These are phyloP conservation scores for Pseudocheirus occidentalis DNA, from an alignment of 2,797 vertebrate species.

Conservation along the genomic window DNA sequence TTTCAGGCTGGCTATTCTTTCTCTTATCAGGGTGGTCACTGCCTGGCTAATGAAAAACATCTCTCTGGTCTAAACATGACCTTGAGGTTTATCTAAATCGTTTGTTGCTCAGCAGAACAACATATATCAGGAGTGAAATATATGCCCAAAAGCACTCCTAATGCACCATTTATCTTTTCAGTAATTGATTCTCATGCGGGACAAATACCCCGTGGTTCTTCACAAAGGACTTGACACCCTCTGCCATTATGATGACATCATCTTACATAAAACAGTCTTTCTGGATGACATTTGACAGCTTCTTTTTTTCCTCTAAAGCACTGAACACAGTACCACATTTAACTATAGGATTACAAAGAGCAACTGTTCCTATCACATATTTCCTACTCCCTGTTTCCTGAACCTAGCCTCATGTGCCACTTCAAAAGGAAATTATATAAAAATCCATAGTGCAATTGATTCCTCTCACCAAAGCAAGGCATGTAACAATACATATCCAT, in stretches of 20 bases:
- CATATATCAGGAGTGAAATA: slow-evolving; percentile 81
- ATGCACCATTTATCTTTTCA: slow-evolving; percentile 75
- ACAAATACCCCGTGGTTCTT: slow-evolving; percentile 77
- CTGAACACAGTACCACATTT: slow-evolving; percentile 21
- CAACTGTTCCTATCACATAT: background rate
- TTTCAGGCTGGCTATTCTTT: slow-evolving; percentile 74
- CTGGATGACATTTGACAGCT: slow-evolving; percentile 72
- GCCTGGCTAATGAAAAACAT: slow-evolving; percentile 80
- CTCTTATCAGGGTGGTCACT: slow-evolving; percentile 73
- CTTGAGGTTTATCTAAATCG: slow-evolving; percentile 80
- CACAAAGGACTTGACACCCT: slow-evolving; percentile 71
- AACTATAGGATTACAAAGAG: slow-evolving; percentile 58
- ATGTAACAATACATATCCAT: slow-evolving; percentile 57
- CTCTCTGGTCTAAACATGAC: slow-evolving; percentile 78
- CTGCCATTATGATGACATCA: slow-evolving; percentile 78
- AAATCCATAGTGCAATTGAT: slow-evolving; percentile 76
- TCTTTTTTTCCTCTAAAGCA: slow-evolving; percentile 60
- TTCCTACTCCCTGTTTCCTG: slow-evolving; percentile 47
- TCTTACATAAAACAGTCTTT: slow-evolving; percentile 76
- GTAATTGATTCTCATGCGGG: slow-evolving; percentile 83
- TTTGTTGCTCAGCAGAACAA: slow-evolving; percentile 77
- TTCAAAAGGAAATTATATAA: slow-evolving; percentile 78
- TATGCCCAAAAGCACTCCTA: slow-evolving; percentile 79
- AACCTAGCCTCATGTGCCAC: slow-evolving; percentile 29
- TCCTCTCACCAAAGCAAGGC: slow-evolving; percentile 65